These are phyloP conservation scores for Aphidoletes aphidimyza DNA, from an alignment of 2,888 invertebrate species.

Conservation along the genomic window DNA sequence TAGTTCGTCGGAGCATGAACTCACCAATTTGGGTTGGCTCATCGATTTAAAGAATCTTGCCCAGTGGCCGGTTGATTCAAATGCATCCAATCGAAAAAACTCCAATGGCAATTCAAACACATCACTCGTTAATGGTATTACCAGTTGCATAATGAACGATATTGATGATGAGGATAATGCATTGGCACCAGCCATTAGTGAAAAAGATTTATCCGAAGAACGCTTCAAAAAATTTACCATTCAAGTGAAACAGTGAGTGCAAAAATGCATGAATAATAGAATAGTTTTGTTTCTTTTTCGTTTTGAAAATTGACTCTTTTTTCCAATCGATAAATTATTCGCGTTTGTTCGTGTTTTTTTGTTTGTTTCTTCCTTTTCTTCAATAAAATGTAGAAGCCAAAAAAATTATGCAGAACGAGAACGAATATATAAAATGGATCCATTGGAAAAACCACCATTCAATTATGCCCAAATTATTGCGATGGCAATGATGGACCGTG, in stretches of 20 bases:
- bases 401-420: slow-evolving; percentile 62
- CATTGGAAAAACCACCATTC: slow-evolving; percentile 65
- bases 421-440: slow-evolving; percentile 61
- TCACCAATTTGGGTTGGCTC: slow-evolving; percentile 65
- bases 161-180: slow-evolving; percentile 50
- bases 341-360: too few relatives aligned
- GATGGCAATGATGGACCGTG: slow-evolving; percentile 66
- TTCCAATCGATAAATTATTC: too few relatives aligned
- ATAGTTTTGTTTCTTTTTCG: background rate
- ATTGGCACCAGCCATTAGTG: slow-evolving; percentile 57
- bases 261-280: background rate
- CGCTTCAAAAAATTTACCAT: slow-evolving; percentile 64
- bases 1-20: slow-evolving; percentile 62
- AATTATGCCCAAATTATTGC: slow-evolving; percentile 67
- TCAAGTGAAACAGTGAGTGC: slow-evolving; percentile 63
- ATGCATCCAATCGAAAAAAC: background rate
- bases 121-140: slow-evolving; percentile 59
- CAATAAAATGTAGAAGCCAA: slow-evolving; percentile 62
- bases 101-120: slow-evolving; percentile 60
- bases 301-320: background rate
- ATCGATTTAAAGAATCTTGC: slow-evolving; percentile 64
- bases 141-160: slow-evolving; percentile 52
- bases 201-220: slow-evolving; percentile 62
- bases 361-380: too few relatives aligned
- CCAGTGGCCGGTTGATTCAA: slow-evolving; percentile 61